phyloP scores from a whole-genome alignment of 2,797 vertebrate genomes.

The Apogon talboti region DNA sequence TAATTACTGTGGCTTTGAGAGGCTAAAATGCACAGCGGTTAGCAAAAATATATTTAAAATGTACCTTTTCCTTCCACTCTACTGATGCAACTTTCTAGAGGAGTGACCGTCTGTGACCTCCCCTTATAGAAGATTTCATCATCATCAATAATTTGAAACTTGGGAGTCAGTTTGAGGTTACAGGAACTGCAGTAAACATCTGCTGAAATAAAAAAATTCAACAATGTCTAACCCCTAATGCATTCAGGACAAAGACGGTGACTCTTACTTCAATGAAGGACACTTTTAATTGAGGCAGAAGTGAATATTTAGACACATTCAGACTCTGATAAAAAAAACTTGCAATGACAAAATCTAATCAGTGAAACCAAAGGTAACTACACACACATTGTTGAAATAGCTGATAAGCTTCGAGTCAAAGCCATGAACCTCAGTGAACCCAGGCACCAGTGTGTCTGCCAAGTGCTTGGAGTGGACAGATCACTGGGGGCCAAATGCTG shows the following conservation, averaged over 20 bases:
- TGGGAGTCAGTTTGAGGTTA: not conserved
- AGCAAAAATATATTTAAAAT: not conserved
- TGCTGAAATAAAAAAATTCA: not conserved
- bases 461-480: slow-evolving; percentile 54
- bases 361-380: not conserved
- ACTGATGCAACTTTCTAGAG: not conserved
- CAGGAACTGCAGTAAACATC: accelerated
- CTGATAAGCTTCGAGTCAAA: slow-evolving; percentile 66
- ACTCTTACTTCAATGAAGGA: not conserved
- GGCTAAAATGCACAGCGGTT: not conserved
- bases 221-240: not conserved
- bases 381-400: slow-evolving; percentile 33
- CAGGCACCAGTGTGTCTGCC: slow-evolving; percentile 78
- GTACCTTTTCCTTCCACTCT: too few relatives aligned
- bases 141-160: not conserved
- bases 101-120: not conserved
- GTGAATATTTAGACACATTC: not conserved
- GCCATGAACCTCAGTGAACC: slow-evolving; percentile 68
- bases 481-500: slow-evolving; percentile 79
- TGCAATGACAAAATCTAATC: not conserved
- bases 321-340: not conserved
- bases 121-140: not conserved
- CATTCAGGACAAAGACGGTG: not conserved
- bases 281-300: not conserved
- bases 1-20: not conserved